Evolutionary conservation across 64 coral and sea anemone species (phyloP), one percentile per base, ranked within the genome.

Genomic region (Platygyra sinensis): DNA sequence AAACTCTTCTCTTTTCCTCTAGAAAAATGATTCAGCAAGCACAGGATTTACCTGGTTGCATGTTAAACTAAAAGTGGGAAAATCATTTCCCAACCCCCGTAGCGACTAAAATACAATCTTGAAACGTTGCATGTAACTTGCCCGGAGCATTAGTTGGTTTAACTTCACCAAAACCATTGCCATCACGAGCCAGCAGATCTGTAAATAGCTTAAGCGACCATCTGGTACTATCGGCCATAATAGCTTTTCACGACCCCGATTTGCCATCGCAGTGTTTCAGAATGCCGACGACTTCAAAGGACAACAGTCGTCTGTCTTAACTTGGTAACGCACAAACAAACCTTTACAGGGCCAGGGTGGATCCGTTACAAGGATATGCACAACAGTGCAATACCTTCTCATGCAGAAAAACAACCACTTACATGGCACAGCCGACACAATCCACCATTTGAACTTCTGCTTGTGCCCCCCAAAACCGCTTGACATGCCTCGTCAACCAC

Each of bases 371-470:
- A 80, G 71, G 62, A n/a, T n/a, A n/a, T n/a, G n/a, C n/a, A n/a
- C 62, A 84, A 69, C 22, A 84, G 81, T 84, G 33, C 19, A 84
- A 69, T 84, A 84, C 81, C 81, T 84, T 69, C 81, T 84, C 62
- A 84, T 49, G 81, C 62, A 84, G 81, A 84, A 84, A 71, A 69
- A 84, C 36, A 84, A 33, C 81, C 81, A 84, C 81, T n/a, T n/a
- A n/a, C n/a, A n/a, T n/a, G n/a, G n/a, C n/a, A n/a, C n/a, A n/a
- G n/a, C n/a, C n/a, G n/a, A n/a, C n/a, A n/a, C n/a, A n/a, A n/a
- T n/a, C n/a, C n/a, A n/a, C n/a, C n/a, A n/a, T n/a, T n/a, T n/a
- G n/a, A n/a, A n/a, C n/a, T n/a, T n/a, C n/a, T n/a, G n/a, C n/a
- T n/a, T n/a, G n/a, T n/a, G n/a, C n/a, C n/a, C n/a, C n/a, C n/a